Evolutionary conservation across 2,113 vertebrate species (phyloP).

Genomic region (Dissostichus mawsoni): DNA sequence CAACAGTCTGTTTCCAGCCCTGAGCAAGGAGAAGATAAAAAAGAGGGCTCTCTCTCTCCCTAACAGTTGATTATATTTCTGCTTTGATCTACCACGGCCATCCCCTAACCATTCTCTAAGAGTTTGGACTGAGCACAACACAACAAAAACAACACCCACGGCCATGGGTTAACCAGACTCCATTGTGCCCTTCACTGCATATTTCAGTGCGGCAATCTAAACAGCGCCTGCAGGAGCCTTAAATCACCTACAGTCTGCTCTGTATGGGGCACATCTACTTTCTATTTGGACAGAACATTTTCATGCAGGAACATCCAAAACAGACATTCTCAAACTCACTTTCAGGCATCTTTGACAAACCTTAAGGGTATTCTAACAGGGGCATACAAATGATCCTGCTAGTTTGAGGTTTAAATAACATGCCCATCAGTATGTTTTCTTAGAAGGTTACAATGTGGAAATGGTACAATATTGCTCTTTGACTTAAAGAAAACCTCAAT

Average conservation of each 20-base stretch:
- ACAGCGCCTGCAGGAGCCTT: constrained; percentile 37
- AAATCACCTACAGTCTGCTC: constrained; percentile 29
- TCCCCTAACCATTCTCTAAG: constrained; percentile 59
- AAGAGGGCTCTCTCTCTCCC: constrained; percentile 48
- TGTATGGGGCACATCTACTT: constrained; percentile 20
- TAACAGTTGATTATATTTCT: constrained; percentile 71
- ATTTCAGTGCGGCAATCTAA: constrained; percentile 60
- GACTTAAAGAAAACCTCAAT: not conserved
- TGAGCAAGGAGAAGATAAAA: constrained; percentile 65
- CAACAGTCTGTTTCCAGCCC: constrained; percentile 58
- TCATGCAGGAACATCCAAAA: constrained; percentile 19
- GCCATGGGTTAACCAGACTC: constrained; percentile 43
- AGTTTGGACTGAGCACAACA: constrained; percentile 57
- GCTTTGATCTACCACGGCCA: constrained; percentile 65
- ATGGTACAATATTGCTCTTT: not conserved
- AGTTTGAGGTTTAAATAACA: not conserved
- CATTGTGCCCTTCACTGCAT: constrained; percentile 49
- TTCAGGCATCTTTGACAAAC: constrained; percentile 5
- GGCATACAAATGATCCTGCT: constrained; percentile 9
- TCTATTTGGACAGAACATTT: constrained; percentile 31
- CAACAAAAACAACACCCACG: constrained; percentile 66
- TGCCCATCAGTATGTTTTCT: not conserved
- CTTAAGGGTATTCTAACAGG: not conserved
- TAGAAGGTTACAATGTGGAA: not conserved
- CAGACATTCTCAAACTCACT: not conserved